Base-by-base conservation (phyloP, 2,888 invertebrate genomes). In the Heliconius erato region DNA sequence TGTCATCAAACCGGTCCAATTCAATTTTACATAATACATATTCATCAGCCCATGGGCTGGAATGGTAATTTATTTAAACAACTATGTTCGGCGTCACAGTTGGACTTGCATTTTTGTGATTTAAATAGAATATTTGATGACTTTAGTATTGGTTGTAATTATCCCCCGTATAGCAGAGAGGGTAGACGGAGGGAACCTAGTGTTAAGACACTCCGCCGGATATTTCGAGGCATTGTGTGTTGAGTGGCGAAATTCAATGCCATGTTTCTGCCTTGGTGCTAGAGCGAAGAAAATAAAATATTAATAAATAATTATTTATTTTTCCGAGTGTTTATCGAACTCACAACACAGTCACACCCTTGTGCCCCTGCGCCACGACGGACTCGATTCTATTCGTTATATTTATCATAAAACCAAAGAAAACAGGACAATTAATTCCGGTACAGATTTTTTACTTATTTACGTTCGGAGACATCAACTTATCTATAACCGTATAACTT, bases 31-130 rank as follows among this genome's bases (percentile, higher is more conserved):
- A 85, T 84, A 85, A 87, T 94, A 94, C 93, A 94, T 94, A 94
- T 94, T 94, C 93, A 95, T 94, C 91, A 91, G 91, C 90, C 91
- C 90, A 91, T 92, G 91, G 93, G 91, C 89, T 88, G 92, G 91
- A 94, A 95, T 95, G 94, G 91, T 94, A 94, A 95, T 95, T 93
- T 91, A 89, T 91, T 92, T 94, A 94, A 93, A 93, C 94, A 93
- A 91, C 92, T 89, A 89, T 87, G 89, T 90, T 90, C 89, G 88
- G 89, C 88, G 83, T 89, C 89, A 87, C 90, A 76, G 32, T 78
- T 49, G 88, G 89, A 91, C 93, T 93, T 94, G 92, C 92, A 94
- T 94, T 95, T 94, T 95, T 93, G 91, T 91, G 91, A 72, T 72
- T 44, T 72, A 26, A 44, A n/a, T 44, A 16, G 40, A 19, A 63